Conservation (phyloP, 1,140 invertebrate species). For the Trinorchestia longiramus region DNA sequence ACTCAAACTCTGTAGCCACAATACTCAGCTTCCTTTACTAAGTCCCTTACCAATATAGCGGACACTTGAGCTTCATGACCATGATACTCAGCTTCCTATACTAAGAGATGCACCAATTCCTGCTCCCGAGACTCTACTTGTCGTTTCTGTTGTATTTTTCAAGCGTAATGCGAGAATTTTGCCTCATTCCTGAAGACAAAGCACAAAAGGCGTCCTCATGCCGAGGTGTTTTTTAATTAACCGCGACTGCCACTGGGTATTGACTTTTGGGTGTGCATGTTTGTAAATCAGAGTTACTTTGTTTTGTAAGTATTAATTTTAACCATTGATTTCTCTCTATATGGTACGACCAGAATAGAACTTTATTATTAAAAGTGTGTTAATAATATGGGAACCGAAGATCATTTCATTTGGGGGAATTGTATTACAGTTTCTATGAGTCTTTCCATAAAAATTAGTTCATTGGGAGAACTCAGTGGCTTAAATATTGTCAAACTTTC, state of each 20-base stretch:
- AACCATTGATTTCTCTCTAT: background rate
- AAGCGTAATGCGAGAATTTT: constrained; percentile 25
- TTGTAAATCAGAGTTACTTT: background rate
- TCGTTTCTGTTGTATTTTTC: background rate
- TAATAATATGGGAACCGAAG: too few species aligned
- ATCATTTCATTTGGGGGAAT: too few species aligned
- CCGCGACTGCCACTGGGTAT: background rate
- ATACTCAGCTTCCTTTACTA: constrained; percentile 15
- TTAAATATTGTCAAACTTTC: too few species aligned
- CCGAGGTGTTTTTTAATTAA: background rate
- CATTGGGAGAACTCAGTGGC: too few species aligned
- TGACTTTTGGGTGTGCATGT: background rate
- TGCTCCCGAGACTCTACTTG: constrained; percentile 22
- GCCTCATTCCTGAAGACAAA: background rate
- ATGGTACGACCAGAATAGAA: background rate
- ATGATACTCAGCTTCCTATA: constrained; percentile 13
- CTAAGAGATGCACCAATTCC: background rate
- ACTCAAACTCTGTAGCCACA: background rate
- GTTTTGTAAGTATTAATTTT: background rate
- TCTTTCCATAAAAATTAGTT: too few species aligned
- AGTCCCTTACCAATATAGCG: background rate
- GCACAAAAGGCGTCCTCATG: background rate
- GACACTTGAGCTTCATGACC: background rate
- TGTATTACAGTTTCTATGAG: too few species aligned
- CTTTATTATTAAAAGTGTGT: too few species aligned